A percentile compares a stretch with the other conserved stretches of the same genome.
Conservation (phyloP, 2,888 invertebrate genomes). For the Empis stercorea region DNA sequence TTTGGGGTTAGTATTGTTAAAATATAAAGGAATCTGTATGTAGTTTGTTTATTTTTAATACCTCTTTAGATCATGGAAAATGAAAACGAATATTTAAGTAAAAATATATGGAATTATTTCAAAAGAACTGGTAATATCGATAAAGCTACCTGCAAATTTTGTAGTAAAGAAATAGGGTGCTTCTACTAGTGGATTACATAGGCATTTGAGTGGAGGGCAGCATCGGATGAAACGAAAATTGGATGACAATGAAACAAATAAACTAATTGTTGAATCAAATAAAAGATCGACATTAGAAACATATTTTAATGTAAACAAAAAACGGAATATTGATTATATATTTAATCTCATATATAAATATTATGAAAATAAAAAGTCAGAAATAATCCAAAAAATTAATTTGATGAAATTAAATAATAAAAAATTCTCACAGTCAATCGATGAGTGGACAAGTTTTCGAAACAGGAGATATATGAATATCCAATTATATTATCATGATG, state of each 20-base stretch:
- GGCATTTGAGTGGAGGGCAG: neutral
- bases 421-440: conserved; percentile 1
- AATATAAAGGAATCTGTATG: no score
- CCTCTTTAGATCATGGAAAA: no score
- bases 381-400: neutral
- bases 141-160: no score
- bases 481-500: neutral
- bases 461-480: conserved; percentile 1
- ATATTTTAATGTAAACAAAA: neutral
- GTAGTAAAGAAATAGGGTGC: no score
- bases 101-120: no score
- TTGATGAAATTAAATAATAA: neutral
- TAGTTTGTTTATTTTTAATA: no score
- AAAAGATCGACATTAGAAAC: neutral
- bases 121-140: no score
- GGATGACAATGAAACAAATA: neutral
- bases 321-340: no score
- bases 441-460: conserved; percentile 1
- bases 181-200: conserved; percentile 2
- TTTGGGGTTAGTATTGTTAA: no score
- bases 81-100: no score
- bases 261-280: no score
- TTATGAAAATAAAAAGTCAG: neutral
- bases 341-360: neutral
- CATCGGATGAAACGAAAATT: neutral